A percentile compares a stretch with the other conserved stretches of the same genome.
phyloP scores from a whole-genome alignment of 2,888 invertebrate species.

The Osmoderma eremita region DNA sequence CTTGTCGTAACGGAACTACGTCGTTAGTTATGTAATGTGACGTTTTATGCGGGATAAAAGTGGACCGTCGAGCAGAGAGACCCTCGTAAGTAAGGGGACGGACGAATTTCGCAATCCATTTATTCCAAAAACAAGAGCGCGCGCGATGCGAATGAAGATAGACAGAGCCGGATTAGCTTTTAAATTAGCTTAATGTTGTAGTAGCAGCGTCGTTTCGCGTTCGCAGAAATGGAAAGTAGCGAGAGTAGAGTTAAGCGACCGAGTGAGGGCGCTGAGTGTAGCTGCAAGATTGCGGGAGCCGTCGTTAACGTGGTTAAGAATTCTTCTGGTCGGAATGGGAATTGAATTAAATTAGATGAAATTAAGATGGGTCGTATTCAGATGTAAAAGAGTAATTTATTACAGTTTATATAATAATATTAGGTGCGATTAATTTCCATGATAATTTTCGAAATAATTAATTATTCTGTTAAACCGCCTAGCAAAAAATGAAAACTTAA shows the following conservation, averaged over 20 bases:
- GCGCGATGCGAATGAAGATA: slow-evolving; percentile 15
- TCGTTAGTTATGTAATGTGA: slow-evolving; percentile 37
- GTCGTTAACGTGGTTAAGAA: not conserved
- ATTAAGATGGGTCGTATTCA: too few relatives aligned
- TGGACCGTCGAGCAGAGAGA: slow-evolving; percentile 29
- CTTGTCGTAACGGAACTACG: slow-evolving; percentile 27
- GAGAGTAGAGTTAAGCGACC: too few relatives aligned
- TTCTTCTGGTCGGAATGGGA: not conserved
- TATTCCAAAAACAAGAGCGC: slow-evolving; percentile 28
- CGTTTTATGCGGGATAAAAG: slow-evolving; percentile 36
- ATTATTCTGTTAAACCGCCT: too few relatives aligned
- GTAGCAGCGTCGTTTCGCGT: not conserved
- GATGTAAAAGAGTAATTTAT: too few relatives aligned
- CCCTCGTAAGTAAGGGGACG: not conserved
- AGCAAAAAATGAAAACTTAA: too few relatives aligned
- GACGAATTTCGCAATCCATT: slow-evolving; percentile 35
- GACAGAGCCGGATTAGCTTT: slow-evolving; percentile 29
- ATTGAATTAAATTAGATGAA: too few relatives aligned
- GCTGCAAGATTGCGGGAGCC: slow-evolving; percentile 1
- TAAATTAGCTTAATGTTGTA: slow-evolving; percentile 29
- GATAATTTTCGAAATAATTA: too few relatives aligned
- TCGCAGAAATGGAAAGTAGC: slow-evolving; percentile 13
- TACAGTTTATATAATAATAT: too few relatives aligned
- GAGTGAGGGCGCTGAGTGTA: not conserved
- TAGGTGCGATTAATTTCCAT: too few relatives aligned